Evolutionary conservation across 2,888 invertebrate species (phyloP).

Genomic region (Diarsia brunnea): DNA sequence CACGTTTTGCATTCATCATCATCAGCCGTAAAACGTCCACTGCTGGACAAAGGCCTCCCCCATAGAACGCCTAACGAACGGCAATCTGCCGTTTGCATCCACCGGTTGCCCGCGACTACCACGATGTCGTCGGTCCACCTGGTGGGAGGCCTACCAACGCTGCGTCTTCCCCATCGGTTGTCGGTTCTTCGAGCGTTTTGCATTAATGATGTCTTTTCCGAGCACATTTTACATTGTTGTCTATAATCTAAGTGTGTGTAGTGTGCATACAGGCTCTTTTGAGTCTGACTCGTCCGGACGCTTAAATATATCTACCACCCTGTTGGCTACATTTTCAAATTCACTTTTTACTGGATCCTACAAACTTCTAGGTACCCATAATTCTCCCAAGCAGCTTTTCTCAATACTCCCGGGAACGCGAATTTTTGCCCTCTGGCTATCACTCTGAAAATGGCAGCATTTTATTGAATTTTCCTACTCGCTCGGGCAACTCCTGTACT

Average conservation of each 20-base stretch:
- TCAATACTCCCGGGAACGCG: constrained; percentile 22
- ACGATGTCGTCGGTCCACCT: no score
- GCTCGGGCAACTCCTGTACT: constrained; percentile 1
- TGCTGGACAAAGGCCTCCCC: no score
- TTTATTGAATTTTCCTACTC: constrained; percentile 21
- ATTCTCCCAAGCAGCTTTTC: constrained; percentile 8
- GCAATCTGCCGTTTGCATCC: no score
- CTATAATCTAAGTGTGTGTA: no score
- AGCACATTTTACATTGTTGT: not conserved
- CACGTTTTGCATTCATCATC: not conserved
- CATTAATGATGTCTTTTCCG: constrained; percentile 4
- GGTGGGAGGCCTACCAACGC: no score
- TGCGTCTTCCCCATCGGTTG: no score
- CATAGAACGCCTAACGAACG: no score
- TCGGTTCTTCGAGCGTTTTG: no score
- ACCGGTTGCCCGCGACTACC: no score
- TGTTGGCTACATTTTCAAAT: not conserved
- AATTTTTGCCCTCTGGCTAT: constrained; percentile 5
- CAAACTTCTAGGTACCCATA: not conserved
- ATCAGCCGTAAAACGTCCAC: no score
- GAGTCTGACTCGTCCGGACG: not conserved
- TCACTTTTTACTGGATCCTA: not conserved
- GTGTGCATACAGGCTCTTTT: not conserved
- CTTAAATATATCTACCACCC: not conserved
- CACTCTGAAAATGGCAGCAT: constrained; percentile 14